phyloP scores from a whole-genome alignment of 2,888 invertebrate genomes.

The Polydrusus tereticollis region DNA sequence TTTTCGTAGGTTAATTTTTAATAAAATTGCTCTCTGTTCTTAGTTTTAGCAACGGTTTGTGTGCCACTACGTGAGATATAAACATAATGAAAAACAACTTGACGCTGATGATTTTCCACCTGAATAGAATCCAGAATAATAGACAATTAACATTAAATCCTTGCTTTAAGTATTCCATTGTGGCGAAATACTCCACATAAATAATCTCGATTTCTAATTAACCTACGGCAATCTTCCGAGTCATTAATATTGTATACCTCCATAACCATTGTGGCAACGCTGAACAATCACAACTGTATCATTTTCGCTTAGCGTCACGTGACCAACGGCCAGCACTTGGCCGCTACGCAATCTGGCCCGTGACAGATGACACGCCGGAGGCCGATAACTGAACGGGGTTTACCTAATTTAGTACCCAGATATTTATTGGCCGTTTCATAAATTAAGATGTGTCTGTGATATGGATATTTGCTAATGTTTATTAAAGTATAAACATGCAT shows the following conservation, averaged over 20 bases:
- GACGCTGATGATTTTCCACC: too few species aligned
- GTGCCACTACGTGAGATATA: too few species aligned
- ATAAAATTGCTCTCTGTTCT: too few species aligned
- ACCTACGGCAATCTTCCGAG: neutral
- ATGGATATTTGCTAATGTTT: neutral
- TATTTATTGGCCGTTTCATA: conserved; percentile 28
- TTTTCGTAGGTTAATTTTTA: too few species aligned
- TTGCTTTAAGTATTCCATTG: too few species aligned
- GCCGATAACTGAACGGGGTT: conserved; percentile 28
- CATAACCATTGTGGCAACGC: conserved; percentile 1
- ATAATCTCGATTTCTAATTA: too few species aligned
- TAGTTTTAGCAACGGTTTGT: too few species aligned
- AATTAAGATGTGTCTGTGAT: conserved; percentile 24
- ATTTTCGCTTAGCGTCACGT: conserved; percentile 24
- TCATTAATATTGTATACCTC: neutral
- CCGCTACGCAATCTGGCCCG: conserved; percentile 28
- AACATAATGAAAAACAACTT: too few species aligned
- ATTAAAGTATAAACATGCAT: neutral
- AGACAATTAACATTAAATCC: too few species aligned
- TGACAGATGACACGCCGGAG: conserved; percentile 37
- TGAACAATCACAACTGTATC: conserved; percentile 14
- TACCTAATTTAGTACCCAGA: conserved; percentile 29
- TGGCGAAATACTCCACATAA: too few species aligned
- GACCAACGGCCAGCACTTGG: conserved; percentile 20
- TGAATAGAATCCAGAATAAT: too few species aligned